These are phyloP conservation scores for Ammodytes marinus DNA, from an alignment of 2,113 vertebrate genomes.

Conservation along the genomic window DNA sequence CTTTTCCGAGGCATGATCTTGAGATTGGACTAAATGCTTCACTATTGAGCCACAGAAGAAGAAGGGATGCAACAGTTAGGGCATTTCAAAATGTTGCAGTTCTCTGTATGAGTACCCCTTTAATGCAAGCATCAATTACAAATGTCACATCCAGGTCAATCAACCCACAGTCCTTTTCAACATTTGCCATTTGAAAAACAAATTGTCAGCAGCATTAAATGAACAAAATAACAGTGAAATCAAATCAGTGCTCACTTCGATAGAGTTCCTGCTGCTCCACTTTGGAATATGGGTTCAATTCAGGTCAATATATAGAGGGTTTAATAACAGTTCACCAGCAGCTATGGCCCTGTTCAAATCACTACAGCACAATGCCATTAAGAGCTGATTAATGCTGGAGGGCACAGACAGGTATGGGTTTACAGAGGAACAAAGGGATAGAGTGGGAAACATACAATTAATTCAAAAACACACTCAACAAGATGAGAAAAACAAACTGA, in stretches of 20 bases:
- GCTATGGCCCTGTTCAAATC: not conserved
- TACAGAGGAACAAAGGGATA: not conserved
- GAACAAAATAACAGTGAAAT: slow-evolving; percentile 9
- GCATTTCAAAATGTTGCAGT: not conserved
- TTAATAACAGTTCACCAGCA: slow-evolving; percentile 17
- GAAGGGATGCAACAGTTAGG: not conserved
- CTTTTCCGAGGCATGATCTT: not conserved
- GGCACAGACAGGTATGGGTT: not conserved
- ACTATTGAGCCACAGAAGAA: not conserved
- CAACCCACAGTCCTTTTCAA: not conserved
- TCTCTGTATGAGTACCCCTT: not conserved
- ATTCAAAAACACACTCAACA: not conserved
- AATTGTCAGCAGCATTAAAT: not conserved
- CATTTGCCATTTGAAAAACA: not conserved
- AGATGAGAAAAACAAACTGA: not conserved
- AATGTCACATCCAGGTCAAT: not conserved
- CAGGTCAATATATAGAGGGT: slow-evolving; percentile 18
- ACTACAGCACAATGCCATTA: not conserved
- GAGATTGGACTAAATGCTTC: too few relatives aligned
- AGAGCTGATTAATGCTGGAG: slow-evolving; percentile 8
- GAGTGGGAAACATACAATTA: not conserved
- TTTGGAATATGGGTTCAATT: slow-evolving; percentile 16
- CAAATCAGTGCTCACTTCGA: slow-evolving; percentile 5
- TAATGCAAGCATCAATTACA: not conserved
- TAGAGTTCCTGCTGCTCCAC: not conserved